Evolutionary conservation across 2,888 invertebrate genomes (phyloP).

Genomic region (Synanthedon andrenaeformis): DNA sequence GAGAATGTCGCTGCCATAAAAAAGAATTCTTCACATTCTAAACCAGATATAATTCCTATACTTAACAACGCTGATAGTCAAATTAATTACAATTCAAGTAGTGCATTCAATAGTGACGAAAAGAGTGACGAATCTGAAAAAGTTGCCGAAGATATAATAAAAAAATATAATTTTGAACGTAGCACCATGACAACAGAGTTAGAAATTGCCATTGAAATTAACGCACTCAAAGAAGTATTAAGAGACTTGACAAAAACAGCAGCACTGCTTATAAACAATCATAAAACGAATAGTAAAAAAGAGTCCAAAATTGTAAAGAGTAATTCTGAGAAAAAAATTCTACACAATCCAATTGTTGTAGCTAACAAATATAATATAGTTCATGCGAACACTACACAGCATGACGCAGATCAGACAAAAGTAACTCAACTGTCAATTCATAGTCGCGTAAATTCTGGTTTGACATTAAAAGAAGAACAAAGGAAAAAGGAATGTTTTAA

Average conservation of each 20-base stretch:
- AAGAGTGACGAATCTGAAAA: constrained; percentile 8
- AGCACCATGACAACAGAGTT: constrained; percentile 17
- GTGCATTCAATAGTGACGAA: constrained; percentile 6
- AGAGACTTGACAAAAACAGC: constrained; percentile 32
- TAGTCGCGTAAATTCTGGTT: constrained; percentile 18
- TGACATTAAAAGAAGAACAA: constrained; percentile 29
- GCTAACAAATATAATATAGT: constrained; percentile 2
- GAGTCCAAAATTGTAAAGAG: constrained; percentile 6
- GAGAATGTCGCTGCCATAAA: background rate
- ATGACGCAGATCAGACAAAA: constrained; percentile 17
- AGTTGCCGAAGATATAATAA: background rate
- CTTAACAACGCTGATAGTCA: constrained; percentile 39
- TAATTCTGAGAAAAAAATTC: constrained; percentile 1
- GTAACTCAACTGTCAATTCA: constrained; percentile 28
- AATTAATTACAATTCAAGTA: constrained; percentile 25
- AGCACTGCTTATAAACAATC: constrained; percentile 29
- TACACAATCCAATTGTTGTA: constrained; percentile 7
- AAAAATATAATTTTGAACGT: constrained; percentile 8
- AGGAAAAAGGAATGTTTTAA: constrained; percentile 17
- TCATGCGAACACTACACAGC: constrained; percentile 1
- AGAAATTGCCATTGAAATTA: constrained; percentile 35
- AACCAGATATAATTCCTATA: constrained; percentile 32
- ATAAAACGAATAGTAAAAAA: constrained; percentile 11
- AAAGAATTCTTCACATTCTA: constrained; percentile 3
- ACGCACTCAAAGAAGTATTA: constrained; percentile 32